Evolutionary conservation across 2,888 invertebrate species (phyloP).

Genomic region (Sarcophaga subvicina): DNA sequence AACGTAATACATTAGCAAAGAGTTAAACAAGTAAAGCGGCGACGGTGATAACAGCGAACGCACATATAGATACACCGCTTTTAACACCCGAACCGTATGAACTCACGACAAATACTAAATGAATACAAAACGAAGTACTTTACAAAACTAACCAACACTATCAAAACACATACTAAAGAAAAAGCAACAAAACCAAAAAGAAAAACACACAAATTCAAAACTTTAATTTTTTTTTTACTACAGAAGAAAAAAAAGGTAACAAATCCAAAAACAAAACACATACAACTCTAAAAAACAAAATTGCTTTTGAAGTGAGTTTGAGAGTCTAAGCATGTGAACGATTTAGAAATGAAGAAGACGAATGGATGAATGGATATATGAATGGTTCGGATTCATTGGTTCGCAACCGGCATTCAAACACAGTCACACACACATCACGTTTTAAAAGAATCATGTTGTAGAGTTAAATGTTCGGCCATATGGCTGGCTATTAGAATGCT

Average conservation of each 20-base stretch:
- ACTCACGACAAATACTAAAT: constrained; percentile 67
- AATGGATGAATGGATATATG: not conserved
- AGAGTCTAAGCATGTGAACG: constrained; percentile 7
- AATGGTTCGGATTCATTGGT: constrained; percentile 27
- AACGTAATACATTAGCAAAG: not conserved
- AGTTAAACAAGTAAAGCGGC: too few relatives aligned
- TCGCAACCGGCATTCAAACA: constrained; percentile 46
- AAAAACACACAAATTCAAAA: constrained; percentile 4
- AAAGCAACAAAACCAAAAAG: constrained; percentile 10
- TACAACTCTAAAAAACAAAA: constrained; percentile 24
- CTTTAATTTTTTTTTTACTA: not conserved
- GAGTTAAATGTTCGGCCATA: constrained; percentile 12
- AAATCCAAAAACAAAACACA: constrained; percentile 28
- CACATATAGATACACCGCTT: constrained; percentile 2
- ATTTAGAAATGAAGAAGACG: constrained; percentile 16
- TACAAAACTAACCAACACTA: constrained; percentile 40
- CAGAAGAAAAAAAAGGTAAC: not conserved
- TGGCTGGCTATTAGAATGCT: not conserved
- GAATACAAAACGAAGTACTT: constrained; percentile 44
- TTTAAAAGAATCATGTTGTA: not conserved
- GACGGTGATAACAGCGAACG: constrained; percentile 21
- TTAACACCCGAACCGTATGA: constrained; percentile 59
- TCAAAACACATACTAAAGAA: constrained; percentile 37
- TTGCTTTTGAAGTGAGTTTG: constrained; percentile 19
- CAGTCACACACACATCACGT: not conserved